These are phyloP conservation scores for Enoplosus armatus DNA, from an alignment of 2,797 vertebrate genomes.

Conservation along the genomic window DNA sequence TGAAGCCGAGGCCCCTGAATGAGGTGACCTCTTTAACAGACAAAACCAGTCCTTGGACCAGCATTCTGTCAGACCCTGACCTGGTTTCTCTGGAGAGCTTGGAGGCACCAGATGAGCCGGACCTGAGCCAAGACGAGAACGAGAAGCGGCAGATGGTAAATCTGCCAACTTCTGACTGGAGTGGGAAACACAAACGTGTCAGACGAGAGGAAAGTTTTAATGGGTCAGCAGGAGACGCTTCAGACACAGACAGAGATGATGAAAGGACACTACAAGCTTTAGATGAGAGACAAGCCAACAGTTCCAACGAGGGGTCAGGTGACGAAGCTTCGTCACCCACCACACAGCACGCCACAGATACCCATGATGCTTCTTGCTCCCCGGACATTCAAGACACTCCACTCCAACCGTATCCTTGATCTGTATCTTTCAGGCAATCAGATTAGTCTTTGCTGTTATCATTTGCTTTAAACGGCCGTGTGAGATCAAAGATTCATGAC, in stretches of 20 bases:
- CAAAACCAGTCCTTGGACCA: slow-evolving; percentile 96
- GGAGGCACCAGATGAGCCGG: slow-evolving; percentile 42
- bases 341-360: background rate
- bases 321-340: slow-evolving; percentile 27
- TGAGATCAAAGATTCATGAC: slow-evolving; percentile 2
- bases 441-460: background rate
- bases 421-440: background rate
- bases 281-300: slow-evolving; percentile 21
- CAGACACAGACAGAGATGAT: slow-evolving; percentile 49
- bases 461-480: background rate
- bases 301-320: background rate
- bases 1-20: slow-evolving; percentile 91
- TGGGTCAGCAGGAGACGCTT: slow-evolving; percentile 40
- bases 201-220: slow-evolving; percentile 32
- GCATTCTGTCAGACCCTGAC: slow-evolving; percentile 88
- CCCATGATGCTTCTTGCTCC: slow-evolving; percentile 24
- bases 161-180: slow-evolving; percentile 9
- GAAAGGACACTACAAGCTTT: slow-evolving; percentile 12
- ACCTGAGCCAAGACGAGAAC: slow-evolving; percentile 36
- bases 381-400: slow-evolving; percentile 19
- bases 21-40: slow-evolving; percentile 92
- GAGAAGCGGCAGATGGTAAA: background rate
- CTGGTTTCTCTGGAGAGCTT: slow-evolving; percentile 69
- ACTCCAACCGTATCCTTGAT: slow-evolving; percentile 82
- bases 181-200: background rate